Conservation (phyloP, 1,140 invertebrate genomes). For the Tyrophagus putrescentiae region DNA sequence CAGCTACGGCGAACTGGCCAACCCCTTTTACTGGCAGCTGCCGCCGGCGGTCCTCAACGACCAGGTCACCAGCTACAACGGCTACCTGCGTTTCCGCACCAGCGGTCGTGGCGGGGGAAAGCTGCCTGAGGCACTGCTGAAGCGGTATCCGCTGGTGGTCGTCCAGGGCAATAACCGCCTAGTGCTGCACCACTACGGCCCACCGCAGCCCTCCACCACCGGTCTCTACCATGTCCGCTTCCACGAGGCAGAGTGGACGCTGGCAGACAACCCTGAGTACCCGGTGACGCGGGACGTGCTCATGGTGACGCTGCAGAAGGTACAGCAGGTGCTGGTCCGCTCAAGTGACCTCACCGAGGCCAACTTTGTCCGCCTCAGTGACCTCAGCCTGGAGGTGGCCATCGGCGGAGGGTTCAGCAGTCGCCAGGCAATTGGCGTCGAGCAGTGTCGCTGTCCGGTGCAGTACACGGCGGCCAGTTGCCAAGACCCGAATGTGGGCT, state of each 20-base stretch:
- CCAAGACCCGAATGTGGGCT: constrained; percentile 70
- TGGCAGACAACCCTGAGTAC: constrained; percentile 44
- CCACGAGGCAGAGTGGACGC: constrained; percentile 47
- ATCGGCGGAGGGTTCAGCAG: constrained; percentile 41
- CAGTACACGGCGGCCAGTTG: constrained; percentile 65
- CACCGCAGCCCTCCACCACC: constrained; percentile 32
- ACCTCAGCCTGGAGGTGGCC: constrained; percentile 68
- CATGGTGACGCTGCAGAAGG: constrained; percentile 74
- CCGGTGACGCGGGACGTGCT: constrained; percentile 55
- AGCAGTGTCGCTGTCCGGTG: constrained; percentile 67
- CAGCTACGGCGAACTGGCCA: constrained; percentile 42
- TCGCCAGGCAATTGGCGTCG: constrained; percentile 60
- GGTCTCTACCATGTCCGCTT: constrained; percentile 47
- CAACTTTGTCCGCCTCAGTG: constrained; percentile 42
- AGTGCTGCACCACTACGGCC: constrained; percentile 55
- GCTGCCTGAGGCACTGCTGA: constrained; percentile 43
- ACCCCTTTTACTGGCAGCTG: constrained; percentile 70
- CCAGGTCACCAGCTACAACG: constrained; percentile 76
- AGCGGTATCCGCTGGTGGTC: constrained; percentile 60
- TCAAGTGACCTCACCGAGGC: constrained; percentile 46
- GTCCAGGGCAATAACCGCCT: constrained; percentile 61
- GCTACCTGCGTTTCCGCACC: constrained; percentile 62
- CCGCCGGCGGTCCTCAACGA: constrained; percentile 70
- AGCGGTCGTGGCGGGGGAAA: constrained; percentile 45
- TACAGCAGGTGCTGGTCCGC: constrained; percentile 60